Evolutionary conservation across 92 coral and sea anemone genomes (phyloP).

Genomic region (Plumapathes pennacea): DNA sequence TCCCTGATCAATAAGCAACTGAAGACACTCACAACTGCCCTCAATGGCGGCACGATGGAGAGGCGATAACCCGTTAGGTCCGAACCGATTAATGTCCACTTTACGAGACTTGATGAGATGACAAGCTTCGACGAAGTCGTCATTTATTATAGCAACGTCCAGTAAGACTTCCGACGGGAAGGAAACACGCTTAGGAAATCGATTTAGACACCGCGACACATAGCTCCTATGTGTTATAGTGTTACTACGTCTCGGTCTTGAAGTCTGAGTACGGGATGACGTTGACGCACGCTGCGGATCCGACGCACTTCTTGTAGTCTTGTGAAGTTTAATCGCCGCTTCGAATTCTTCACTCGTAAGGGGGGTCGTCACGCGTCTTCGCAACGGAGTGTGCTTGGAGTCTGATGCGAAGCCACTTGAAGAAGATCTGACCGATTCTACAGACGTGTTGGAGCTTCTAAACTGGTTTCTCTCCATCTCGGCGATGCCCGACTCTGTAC

Average conservation of each 20-base stretch:
- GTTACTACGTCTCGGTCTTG: conserved; percentile 1
- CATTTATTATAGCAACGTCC: conserved; percentile 59
- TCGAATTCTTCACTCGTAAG: conserved; percentile 49
- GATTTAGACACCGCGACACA: too few species aligned
- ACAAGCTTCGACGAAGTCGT: conserved; percentile 83
- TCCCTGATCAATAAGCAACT: conserved; percentile 81
- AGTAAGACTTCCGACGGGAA: conserved; percentile 64
- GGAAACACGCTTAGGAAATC: conserved; percentile 42
- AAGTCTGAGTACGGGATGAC: background rate
- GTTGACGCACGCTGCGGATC: conserved; percentile 24
- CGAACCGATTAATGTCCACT: conserved; percentile 72
- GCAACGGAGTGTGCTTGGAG: conserved; percentile 2
- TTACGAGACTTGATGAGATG: conserved; percentile 73
- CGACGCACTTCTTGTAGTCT: conserved; percentile 3
- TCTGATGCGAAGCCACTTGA: conserved; percentile 16
- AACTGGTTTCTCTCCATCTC: conserved; percentile 47
- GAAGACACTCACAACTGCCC: conserved; percentile 87
- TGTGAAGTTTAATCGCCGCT: conserved; percentile 2
- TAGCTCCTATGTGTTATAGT: background rate
- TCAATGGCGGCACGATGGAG: conserved; percentile 88
- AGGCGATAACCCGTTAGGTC: conserved; percentile 74
- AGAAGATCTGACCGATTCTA: conserved; percentile 18
- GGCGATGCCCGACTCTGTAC: conserved; percentile 66
- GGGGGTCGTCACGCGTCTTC: conserved; percentile 58
- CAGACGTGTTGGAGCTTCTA: conserved; percentile 33